Conservation (phyloP, 2,113 vertebrate genomes). For the cattle (Bos taurus) region DNA sequence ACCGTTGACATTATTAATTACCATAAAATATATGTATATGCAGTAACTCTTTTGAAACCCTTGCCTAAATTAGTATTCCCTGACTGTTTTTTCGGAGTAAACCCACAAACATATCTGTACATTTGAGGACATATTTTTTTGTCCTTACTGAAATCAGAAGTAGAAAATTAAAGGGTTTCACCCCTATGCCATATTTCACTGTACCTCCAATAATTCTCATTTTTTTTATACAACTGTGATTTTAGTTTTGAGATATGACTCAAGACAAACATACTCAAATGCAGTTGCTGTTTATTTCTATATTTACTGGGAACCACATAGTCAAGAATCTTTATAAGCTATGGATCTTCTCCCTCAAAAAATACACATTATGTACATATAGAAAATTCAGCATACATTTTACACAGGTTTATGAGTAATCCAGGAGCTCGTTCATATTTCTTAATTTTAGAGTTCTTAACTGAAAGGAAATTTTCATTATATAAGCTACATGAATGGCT, state of each 20-base stretch:
- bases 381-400: background rate
- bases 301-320: background rate
- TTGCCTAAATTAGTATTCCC: background rate
- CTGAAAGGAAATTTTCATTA: background rate
- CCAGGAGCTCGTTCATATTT: background rate
- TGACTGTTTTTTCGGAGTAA: background rate
- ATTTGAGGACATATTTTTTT: background rate
- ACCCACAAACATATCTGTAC: background rate
- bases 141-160: background rate
- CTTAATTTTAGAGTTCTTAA: background rate
- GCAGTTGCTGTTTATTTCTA: background rate
- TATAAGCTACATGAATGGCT: background rate
- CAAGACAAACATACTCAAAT: background rate
- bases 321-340: background rate
- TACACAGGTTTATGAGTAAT: background rate
- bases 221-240: background rate
- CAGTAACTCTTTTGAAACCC: background rate
- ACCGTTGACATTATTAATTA: background rate
- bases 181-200: background rate
- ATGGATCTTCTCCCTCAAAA: background rate
- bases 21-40: background rate
- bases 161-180: background rate
- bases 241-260: background rate
- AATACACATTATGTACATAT: background rate
- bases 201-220: background rate